A percentile compares a stretch with the other conserved stretches of the same genome.
Conservation (phyloP, 2,888 invertebrate species). For the Mythimna impura region DNA sequence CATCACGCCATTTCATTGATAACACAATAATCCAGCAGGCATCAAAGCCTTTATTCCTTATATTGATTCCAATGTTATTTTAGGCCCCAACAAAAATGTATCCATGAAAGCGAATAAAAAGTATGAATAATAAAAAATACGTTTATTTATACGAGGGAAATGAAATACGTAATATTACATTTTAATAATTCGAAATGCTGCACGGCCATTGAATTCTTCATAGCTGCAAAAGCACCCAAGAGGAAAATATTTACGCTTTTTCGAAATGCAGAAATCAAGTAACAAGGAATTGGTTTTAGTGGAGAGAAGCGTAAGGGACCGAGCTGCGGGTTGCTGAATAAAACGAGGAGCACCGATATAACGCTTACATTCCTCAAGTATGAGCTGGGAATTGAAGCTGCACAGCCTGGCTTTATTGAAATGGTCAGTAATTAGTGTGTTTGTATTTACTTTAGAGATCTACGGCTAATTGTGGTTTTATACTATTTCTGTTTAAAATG, state of each 20-base stretch:
- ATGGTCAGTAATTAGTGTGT: constrained; percentile 53
- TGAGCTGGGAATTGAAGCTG: constrained; percentile 77
- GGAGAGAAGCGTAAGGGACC: constrained; percentile 83
- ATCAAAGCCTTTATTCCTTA: constrained; percentile 53
- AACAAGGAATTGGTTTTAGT: constrained; percentile 90
- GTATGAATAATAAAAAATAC: constrained; percentile 61
- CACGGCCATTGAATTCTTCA: constrained; percentile 84
- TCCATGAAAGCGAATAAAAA: constrained; percentile 42
- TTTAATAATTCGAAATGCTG: constrained; percentile 82
- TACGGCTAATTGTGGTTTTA: neutral
- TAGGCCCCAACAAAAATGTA: constrained; percentile 46
- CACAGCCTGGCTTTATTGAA: constrained; percentile 67
- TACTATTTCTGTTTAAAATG: too few relatives aligned
- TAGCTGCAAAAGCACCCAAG: constrained; percentile 85
- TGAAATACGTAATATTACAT: constrained; percentile 71
- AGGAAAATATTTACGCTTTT: constrained; percentile 90
- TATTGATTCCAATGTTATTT: constrained; percentile 55
- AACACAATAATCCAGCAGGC: constrained; percentile 53
- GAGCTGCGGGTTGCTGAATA: constrained; percentile 83
- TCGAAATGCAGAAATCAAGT: constrained; percentile 90
- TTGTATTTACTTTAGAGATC: constrained; percentile 38
- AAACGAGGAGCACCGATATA: constrained; percentile 82
- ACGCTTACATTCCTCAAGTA: constrained; percentile 84
- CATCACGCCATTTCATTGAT: constrained; percentile 51
- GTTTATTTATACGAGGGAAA: constrained; percentile 65